Base-by-base conservation (phyloP, 2,888 invertebrate species). In the Petrolisthes cinctipes region DNA sequence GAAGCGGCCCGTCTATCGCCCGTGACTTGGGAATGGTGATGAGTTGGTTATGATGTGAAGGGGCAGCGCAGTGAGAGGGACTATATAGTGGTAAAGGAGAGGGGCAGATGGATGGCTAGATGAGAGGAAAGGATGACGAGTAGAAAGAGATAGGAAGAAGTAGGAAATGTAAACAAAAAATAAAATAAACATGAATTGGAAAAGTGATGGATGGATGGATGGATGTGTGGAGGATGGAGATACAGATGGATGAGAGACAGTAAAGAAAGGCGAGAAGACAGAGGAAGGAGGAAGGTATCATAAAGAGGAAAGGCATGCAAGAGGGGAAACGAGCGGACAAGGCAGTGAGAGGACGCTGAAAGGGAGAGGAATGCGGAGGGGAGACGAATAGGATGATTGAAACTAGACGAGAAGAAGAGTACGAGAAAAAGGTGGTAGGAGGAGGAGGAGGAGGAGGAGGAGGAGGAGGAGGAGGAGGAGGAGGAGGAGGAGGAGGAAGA, bases 1-100 rank as follows among this genome's bases (percentile, higher is more conserved):
- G 66, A 71, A 73, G 82, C 71, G 37, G 37, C 54, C 73, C 51
- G 71, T 56, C 73, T 68, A 71, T 82, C 71, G 61, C 61, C 17
- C 61, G 61, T 61, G 61, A 61, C 61, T 61, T 61, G 61, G 61
- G 61, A 61, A 61, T 61, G 61, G 61, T 61, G 61, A 61, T 61
- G 61, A 61, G 61, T 11, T 61, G 61, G 61, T 61, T 37, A 37
- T 37, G 37, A 37, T 1, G 37, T 37, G 37, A 37, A 37, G 37
- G 37, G 37, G 37, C 37, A 37, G 37, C 37, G 37, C 37, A 37
- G 37, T 2, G 37, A 37, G 37, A 37, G 37, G 37, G 37, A 2
- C 37, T 37, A 37, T 37, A 2, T 37, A 37, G 37, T 37, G 37
- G 37, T 2, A 37, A 37, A 37, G 37, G 37, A 37, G 37, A 37